Conservation (phyloP, 2,797 vertebrate species). For the Phoebastria nigripes region DNA sequence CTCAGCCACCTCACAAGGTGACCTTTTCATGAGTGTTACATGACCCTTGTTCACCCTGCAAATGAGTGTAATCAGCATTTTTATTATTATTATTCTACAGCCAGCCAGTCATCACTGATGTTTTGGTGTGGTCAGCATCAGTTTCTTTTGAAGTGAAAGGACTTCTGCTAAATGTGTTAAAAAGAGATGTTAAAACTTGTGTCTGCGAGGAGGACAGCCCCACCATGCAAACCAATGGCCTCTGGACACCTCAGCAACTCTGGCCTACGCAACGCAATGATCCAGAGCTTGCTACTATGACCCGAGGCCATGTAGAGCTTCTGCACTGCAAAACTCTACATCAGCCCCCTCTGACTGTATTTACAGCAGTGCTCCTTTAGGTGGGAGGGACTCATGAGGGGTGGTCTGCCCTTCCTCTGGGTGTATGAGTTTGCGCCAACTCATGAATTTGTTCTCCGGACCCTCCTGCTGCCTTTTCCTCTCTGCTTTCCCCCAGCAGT, state of each 20-base stretch:
- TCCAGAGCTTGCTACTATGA: not conserved
- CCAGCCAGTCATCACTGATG: not conserved
- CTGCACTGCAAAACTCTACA: not conserved
- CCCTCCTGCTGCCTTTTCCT: not conserved
- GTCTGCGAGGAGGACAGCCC: not conserved
- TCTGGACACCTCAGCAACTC: not conserved
- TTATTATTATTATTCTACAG: not conserved
- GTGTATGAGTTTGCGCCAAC: not conserved
- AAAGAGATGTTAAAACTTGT: not conserved
- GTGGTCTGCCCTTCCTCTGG: not conserved
- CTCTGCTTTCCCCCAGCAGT: not conserved
- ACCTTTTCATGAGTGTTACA: not conserved
- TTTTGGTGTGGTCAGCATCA: not conserved
- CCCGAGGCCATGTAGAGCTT: rapidly evolving
- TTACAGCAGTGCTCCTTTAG: not conserved
- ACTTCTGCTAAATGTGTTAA: not conserved
- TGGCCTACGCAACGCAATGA: rapidly evolving
- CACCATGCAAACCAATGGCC: not conserved
- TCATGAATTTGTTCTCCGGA: not conserved
- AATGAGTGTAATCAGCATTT: not conserved
- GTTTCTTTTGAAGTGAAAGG: not conserved
- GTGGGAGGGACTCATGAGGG: not conserved
- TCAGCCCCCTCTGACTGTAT: not conserved
- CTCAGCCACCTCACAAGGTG: not conserved
- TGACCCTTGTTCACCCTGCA: not conserved